Percentiles rank a stretch among this genome's conserved stretches.
Evolutionary conservation across 2,113 vertebrate species (phyloP).

Genomic region (Neofelis nebulosa): DNA sequence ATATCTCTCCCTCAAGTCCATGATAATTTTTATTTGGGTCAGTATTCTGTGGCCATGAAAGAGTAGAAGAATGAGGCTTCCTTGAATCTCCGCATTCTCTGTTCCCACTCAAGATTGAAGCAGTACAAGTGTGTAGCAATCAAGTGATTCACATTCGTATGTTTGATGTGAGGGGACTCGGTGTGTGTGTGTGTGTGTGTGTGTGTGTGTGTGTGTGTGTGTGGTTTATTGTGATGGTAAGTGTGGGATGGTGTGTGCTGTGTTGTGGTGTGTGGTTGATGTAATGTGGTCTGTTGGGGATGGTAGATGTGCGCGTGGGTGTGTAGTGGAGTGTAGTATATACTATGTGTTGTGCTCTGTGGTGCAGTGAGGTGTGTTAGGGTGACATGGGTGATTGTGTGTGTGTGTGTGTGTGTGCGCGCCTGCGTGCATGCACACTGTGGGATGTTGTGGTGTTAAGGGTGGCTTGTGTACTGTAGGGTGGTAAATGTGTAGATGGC

Average conservation of each 20-base stretch:
- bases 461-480: neutral
- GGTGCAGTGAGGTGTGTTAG: neutral
- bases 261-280: neutral
- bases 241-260: neutral
- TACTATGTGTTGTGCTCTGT: neutral
- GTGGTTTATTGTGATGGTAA: neutral
- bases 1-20: neutral
- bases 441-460: neutral
- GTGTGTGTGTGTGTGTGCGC: neutral
- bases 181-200: neutral
- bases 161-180: neutral
- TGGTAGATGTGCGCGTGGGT: neutral
- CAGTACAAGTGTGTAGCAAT: neutral
- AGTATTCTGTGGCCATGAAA: neutral
- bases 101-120: neutral
- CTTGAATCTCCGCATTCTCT: neutral
- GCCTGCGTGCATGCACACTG: neutral
- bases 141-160: neutral
- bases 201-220: neutral
- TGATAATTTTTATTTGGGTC: slow-evolving; percentile 1
- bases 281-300: neutral
- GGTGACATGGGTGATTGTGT: neutral
- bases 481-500: neutral
- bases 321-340: neutral
- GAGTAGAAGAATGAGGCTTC: neutral